phyloP scores from a whole-genome alignment of 1,140 invertebrate species.

The Camponotus vicinus region DNA sequence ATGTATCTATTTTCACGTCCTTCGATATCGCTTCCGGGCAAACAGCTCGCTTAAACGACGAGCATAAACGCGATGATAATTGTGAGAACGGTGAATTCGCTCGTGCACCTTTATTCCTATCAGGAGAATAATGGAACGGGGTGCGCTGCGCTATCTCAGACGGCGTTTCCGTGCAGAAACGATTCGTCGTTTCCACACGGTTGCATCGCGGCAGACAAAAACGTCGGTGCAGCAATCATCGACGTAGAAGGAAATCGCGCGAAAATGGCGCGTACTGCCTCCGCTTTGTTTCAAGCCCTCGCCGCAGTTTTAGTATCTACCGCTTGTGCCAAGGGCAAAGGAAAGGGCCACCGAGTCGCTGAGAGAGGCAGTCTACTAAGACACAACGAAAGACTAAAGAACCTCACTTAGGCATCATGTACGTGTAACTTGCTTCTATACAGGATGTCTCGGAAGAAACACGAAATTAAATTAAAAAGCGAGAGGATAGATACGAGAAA shows the following conservation, averaged over 20 bases:
- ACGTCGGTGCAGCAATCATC: slow-evolving; percentile 63
- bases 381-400: slow-evolving; percentile 2
- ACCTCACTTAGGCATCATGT: not conserved
- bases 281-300: slow-evolving; percentile 40
- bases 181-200: slow-evolving; percentile 61
- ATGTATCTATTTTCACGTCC: not conserved
- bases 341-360: not conserved
- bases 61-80: slow-evolving; percentile 45
- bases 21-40: slow-evolving; percentile 22
- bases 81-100: slow-evolving; percentile 14
- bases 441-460: not conserved
- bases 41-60: slow-evolving; percentile 4
- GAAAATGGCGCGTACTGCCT: slow-evolving; percentile 53
- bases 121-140: slow-evolving; percentile 37
- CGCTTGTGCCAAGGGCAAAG: slow-evolving; percentile 24
- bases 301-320: slow-evolving; percentile 29
- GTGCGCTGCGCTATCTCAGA: slow-evolving; percentile 12
- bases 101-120: slow-evolving; percentile 43
- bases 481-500: no score
- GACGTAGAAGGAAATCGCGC: slow-evolving; percentile 45
- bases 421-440: not conserved
- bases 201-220: slow-evolving; percentile 62
- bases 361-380: not conserved
- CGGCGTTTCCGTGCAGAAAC: slow-evolving; percentile 58
- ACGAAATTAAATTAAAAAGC: no score